Percentiles rank a stretch among this genome's conserved stretches.
Evolutionary conservation across 2,113 vertebrate genomes (phyloP).

Genomic region (Nymphicus hollandicus): DNA sequence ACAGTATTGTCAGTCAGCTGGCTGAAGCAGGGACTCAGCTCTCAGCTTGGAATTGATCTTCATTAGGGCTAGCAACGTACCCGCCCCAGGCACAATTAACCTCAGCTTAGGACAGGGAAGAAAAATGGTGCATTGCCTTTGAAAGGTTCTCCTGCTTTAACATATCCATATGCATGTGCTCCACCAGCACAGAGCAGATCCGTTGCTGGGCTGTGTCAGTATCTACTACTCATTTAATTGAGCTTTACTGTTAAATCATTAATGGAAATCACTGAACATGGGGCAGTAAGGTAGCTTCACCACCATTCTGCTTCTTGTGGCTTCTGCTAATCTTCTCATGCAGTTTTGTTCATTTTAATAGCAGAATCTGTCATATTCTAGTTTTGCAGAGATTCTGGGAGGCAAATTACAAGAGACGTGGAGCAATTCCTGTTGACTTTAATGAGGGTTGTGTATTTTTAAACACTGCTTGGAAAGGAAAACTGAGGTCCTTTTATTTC

Average conservation of each 20-base stretch:
- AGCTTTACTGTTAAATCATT: conserved; percentile 4
- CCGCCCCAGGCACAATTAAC: not conserved
- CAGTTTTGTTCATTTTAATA: not conserved
- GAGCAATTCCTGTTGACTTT: not conserved
- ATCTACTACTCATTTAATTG: not conserved
- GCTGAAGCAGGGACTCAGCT: not conserved
- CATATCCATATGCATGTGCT: not conserved
- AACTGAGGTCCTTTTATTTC: not conserved
- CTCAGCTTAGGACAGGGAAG: not conserved
- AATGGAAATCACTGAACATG: not conserved
- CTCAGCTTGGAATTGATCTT: not conserved
- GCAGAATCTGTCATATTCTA: not conserved
- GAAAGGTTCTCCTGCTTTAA: not conserved
- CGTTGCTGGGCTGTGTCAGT: not conserved
- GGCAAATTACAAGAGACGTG: not conserved
- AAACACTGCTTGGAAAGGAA: not conserved
- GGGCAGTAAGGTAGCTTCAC: not conserved
- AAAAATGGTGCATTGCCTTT: not conserved
- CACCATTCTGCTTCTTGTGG: not conserved
- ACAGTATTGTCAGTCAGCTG: not conserved
- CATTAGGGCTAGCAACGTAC: not conserved
- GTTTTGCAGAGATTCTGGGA: not conserved
- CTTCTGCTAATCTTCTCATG: conserved; percentile 11
- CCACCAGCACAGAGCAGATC: not conserved
- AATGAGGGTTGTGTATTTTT: not conserved